Evolutionary conservation across 2,113 vertebrate species (phyloP), one percentile per base, ranked within the genome.

Genomic region (Paramormyrops kingsleyae): DNA sequence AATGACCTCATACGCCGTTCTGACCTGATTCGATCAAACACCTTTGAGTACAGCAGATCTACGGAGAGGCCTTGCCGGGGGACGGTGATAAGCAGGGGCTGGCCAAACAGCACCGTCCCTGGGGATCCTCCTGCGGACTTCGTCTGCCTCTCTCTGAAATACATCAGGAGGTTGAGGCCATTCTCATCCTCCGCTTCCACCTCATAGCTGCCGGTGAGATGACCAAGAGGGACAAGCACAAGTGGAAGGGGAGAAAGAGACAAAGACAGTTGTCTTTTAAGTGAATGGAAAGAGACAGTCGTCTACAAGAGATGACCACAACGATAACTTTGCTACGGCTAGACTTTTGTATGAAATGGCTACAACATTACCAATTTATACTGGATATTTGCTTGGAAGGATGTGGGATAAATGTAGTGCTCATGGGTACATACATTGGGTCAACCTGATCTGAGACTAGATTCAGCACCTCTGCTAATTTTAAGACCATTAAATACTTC

Each of bases 121-220:
- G 96, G 90, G 59, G 97, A 96, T 86, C 93, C 94, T 90, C 95
- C 97, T 0, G 95, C 93, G 0, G 97, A 96, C 88, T 97, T 97
- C 83, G 95, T 84, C 92, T 97, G 97, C 92, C 96, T 97, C 92
- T 99, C 98, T 94, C 98, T 96, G 93, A 99, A 98, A 95, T 99
- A 99, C 88, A 99, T 93, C 0, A 96, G 97, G 90, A 99, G 96
- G 56, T 96, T 97, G 92, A 99, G 94, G 21, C 87, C 92, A 91
- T 97, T 95, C 0, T 92, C 92, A 90, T 96, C 93, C 91, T 95
- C 95, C 91, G 95, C 95, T 90, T 94, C 93, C 27, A 98, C 97
- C 92, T 99, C 98, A 0, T 99, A 99, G 91, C 98, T 99, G 94
- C 53, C 89, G 91, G 62, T 86, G 66, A 80, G 70, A 77, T 31